Base-by-base conservation (phyloP, 2,888 invertebrate genomes). In the Spodoptera exigua region DNA sequence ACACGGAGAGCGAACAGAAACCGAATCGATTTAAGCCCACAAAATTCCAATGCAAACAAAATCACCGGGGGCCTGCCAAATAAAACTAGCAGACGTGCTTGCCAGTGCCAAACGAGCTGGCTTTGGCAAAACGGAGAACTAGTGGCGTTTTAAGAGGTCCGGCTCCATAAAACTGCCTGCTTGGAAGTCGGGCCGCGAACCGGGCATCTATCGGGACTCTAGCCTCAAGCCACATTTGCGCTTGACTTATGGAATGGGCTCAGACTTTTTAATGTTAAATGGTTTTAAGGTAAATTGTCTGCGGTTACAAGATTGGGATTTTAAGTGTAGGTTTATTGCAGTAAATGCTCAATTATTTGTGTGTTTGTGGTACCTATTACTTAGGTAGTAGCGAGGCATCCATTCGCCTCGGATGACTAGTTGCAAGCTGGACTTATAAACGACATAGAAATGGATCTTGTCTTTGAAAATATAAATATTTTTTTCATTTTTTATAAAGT, bases 101-200 rank as follows among this genome's bases (percentile, higher is more conserved):
- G 78, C 86, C 80, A 76, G 83, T 81, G 84, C 85, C 85, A 88
- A 89, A 91, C 91, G 76, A 74, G 75, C 78, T 63, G 71, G 65
- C 57, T 79, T 82, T 84, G 85, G 87, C 84, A 89, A 89, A 88
- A 87, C 88, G 90, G 88, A 82, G 82, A 80, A 81, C 84, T 87
- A 88, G 88, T 88, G 91, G 89, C 88, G 83, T 85, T 88, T 92
- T 78, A 90, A 89, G 89, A 90, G 88, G 87, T 77, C 78, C 76
- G 80, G 79, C 74, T 79, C 85, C 82, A 84, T 90, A 90, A 89
- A 89, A 88, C 81, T 82, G 80, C 83, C 87, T 90, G 84, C 84
- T 93, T 92, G 87, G 79, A 74, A 92, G 90, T 90, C 93, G 78
- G 83, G 56, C 52, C 86, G 88, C 89, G 88, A 44, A 52, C 35